phyloP scores from a whole-genome alignment of 2,797 vertebrate genomes.

The Poeciliopsis gracilis region DNA sequence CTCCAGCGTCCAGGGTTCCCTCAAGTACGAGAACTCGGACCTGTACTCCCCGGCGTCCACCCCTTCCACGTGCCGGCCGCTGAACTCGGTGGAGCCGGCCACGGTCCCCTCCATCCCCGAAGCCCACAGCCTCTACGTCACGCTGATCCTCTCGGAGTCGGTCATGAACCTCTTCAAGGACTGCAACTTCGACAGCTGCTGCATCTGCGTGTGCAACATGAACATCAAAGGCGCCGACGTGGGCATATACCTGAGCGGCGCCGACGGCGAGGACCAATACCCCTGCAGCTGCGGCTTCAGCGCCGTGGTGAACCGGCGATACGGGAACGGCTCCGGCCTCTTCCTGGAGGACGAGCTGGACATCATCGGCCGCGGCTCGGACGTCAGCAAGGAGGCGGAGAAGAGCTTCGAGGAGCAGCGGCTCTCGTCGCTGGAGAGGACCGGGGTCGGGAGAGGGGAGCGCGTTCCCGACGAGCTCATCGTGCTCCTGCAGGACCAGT shows the following conservation, averaged over 20 bases:
- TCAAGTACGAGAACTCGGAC: conserved; percentile 97
- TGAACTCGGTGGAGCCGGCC: conserved; percentile 96
- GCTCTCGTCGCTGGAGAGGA: conserved; percentile 83
- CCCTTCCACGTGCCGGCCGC: conserved; percentile 93
- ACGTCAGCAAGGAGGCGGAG: conserved; percentile 92
- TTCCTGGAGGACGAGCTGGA: conserved; percentile 98
- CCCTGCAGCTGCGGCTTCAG: conserved; percentile 96
- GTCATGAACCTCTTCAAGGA: conserved; percentile 99
- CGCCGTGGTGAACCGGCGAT: conserved; percentile 95
- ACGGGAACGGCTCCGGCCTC: conserved; percentile 94
- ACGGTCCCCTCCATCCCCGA: conserved; percentile 96
- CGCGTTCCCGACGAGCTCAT: conserved; percentile 92
- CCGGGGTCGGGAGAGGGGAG: conserved; percentile 73
- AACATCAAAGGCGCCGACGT: conserved; percentile 98
- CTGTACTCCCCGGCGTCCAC: conserved; percentile 98
- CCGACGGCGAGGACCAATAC: conserved; percentile 91
- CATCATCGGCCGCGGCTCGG: conserved; percentile 93
- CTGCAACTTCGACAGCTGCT: conserved; percentile 99
- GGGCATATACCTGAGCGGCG: conserved; percentile 96
- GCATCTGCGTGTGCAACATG: conserved; percentile 99
- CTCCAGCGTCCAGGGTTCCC: conserved; percentile 93
- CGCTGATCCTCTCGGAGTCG: conserved; percentile 97
- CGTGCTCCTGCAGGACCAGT: conserved; percentile 94
- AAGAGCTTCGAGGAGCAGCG: conserved; percentile 93
- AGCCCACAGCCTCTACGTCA: conserved; percentile 98